Evolutionary conservation across 2,113 vertebrate species (phyloP).

Genomic region (Pterophyllum scalare): DNA sequence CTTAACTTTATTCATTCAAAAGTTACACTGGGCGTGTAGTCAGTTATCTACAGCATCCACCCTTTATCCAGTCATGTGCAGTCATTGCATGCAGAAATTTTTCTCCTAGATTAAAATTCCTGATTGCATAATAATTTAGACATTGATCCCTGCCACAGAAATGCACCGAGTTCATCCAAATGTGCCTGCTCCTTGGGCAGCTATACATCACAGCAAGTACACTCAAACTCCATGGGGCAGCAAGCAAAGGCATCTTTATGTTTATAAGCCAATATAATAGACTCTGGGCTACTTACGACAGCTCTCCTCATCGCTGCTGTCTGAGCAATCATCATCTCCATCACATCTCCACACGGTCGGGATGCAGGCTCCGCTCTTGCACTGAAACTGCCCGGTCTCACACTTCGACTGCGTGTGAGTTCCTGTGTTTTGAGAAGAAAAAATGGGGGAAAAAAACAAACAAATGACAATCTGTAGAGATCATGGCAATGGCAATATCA

Average conservation of each 20-base stretch:
- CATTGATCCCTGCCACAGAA: background rate
- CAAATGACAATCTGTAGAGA: background rate
- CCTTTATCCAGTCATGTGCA: background rate
- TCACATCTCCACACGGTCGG: slow-evolving; percentile 95
- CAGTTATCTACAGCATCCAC: background rate
- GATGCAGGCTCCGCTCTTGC: slow-evolving; percentile 92
- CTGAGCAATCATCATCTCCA: slow-evolving; percentile 94
- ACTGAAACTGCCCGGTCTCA: slow-evolving; percentile 92
- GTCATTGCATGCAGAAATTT: background rate
- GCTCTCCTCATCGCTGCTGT: slow-evolving; percentile 95
- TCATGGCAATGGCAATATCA: background rate
- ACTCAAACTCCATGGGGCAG: background rate
- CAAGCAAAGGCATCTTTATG: background rate
- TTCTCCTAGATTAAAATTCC: background rate
- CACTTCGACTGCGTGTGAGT: slow-evolving; percentile 85
- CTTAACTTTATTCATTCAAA: slow-evolving; percentile 36
- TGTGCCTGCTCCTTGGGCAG: background rate
- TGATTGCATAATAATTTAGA: background rate
- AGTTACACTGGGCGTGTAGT: slow-evolving; percentile 4
- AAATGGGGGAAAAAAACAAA: background rate
- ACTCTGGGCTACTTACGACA: slow-evolving; percentile 88
- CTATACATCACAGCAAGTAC: background rate
- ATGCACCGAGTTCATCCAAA: background rate
- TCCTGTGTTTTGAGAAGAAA: slow-evolving; percentile 65
- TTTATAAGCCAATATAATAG: background rate